A percentile compares a stretch with the other conserved stretches of the same genome.
Evolutionary conservation across 2,113 vertebrate genomes (phyloP).

Genomic region (Hystrix cristata): DNA sequence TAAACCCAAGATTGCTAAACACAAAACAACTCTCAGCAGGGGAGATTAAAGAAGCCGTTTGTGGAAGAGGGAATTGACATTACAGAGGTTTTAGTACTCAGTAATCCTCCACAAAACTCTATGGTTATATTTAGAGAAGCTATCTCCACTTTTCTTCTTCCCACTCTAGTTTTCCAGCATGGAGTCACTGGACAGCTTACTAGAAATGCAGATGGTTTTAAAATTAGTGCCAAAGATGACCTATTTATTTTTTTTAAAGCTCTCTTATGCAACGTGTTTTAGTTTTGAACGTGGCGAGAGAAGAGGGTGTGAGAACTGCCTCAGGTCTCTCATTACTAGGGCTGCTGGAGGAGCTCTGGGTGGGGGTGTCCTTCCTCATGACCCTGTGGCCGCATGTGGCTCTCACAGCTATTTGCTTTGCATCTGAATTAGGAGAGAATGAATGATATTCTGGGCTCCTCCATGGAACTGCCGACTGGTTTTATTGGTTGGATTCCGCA

Average conservation of each 20-base stretch:
- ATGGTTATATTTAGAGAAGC: neutral
- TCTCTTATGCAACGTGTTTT: slow-evolving; percentile 49
- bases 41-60: slow-evolving; percentile 2
- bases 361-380: neutral
- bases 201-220: slow-evolving; percentile 66
- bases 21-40: neutral
- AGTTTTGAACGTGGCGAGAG: slow-evolving; percentile 35
- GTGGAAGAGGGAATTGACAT: neutral
- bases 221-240: slow-evolving; percentile 60
- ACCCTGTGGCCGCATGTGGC: neutral
- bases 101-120: neutral
- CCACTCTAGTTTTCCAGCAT: slow-evolving; percentile 17
- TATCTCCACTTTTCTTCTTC: neutral
- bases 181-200: slow-evolving; percentile 47
- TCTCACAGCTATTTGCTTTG: slow-evolving; percentile 11
- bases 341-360: neutral
- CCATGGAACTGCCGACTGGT: neutral
- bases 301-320: slow-evolving; percentile 49
- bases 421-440: slow-evolving; percentile 3
- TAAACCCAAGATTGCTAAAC: neutral
- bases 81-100: neutral
- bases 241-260: slow-evolving; percentile 60
- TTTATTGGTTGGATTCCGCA: neutral
- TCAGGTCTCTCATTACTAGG: slow-evolving; percentile 33
- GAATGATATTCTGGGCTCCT: neutral